Evolutionary conservation across 2,113 vertebrate species (phyloP).

Genomic region (Lophura nycthemera): DNA sequence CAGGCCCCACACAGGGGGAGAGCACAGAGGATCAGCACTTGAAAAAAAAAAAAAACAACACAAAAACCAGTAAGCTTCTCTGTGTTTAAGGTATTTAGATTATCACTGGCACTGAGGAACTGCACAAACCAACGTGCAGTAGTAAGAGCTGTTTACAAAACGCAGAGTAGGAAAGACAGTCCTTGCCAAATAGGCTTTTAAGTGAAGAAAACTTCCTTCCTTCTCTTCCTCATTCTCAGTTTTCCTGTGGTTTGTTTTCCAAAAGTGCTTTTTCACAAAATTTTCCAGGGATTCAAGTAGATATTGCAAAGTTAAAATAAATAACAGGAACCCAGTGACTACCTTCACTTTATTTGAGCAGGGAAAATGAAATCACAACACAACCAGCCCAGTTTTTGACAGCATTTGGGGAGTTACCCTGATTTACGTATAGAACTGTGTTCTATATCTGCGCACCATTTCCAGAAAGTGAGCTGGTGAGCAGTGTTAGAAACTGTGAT

Average conservation of each 20-base stretch:
- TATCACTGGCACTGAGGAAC: not conserved
- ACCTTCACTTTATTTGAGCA: not conserved
- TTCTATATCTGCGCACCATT: not conserved
- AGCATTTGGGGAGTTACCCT: not conserved
- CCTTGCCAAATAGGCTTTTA: not conserved
- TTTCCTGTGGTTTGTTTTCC: not conserved
- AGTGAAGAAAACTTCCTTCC: not conserved
- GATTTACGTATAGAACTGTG: not conserved
- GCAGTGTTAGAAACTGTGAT: not conserved
- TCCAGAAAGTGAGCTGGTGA: not conserved
- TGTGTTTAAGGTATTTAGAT: not conserved
- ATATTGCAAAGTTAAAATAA: not conserved
- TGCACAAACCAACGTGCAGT: not conserved
- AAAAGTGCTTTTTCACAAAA: not conserved
- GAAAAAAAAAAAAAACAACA: not conserved
- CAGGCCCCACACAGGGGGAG: fast-evolving
- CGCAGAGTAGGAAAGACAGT: not conserved
- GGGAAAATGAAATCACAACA: not conserved
- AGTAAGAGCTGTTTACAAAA: not conserved
- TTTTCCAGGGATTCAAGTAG: not conserved
- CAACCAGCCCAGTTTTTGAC: not conserved
- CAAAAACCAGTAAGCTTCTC: not conserved
- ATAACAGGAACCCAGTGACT: not conserved
- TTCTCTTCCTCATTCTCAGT: not conserved
- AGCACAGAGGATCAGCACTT: not conserved